Evolutionary conservation across 2,113 vertebrate genomes (phyloP).

Genomic region (Pagrus major): DNA sequence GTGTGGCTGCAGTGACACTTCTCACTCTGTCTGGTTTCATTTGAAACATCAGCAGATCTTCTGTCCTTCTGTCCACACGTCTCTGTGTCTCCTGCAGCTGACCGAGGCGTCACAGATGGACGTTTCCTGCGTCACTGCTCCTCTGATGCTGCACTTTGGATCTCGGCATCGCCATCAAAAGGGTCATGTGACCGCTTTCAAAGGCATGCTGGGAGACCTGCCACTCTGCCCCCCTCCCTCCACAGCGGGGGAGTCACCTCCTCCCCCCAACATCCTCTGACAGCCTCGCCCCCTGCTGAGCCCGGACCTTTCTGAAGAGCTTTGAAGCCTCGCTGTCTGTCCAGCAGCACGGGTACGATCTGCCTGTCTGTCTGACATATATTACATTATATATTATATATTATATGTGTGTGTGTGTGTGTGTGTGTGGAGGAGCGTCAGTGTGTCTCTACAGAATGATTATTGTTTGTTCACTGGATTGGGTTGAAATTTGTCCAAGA

Average conservation of each 20-base stretch:
- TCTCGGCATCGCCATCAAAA: neutral
- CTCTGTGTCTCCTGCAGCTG: too few relatives aligned
- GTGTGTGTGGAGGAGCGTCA: too few relatives aligned
- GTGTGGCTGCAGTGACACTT: too few relatives aligned
- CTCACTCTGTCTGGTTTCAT: too few relatives aligned
- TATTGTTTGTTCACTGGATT: too few relatives aligned
- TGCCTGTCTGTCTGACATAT: neutral
- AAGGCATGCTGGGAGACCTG: conserved; percentile 17
- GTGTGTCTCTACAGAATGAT: too few relatives aligned
- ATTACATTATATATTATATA: too few relatives aligned
- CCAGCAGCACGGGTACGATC: neutral
- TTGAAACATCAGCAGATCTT: too few relatives aligned
- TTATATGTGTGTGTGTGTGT: too few relatives aligned
- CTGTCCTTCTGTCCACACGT: too few relatives aligned
- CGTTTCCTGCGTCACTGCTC: neutral
- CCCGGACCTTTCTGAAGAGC: neutral
- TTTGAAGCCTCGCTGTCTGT: neutral
- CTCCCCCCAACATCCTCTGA: neutral
- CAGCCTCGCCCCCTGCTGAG: neutral
- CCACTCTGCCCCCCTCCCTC: neutral
- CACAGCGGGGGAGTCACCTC: neutral
- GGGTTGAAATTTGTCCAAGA: too few relatives aligned
- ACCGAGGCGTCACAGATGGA: neutral
- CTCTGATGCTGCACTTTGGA: conserved; percentile 5
- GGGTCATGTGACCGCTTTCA: conserved; percentile 14